Evolutionary conservation across 2,797 vertebrate species (phyloP).

Genomic region (Paguma larvata): DNA sequence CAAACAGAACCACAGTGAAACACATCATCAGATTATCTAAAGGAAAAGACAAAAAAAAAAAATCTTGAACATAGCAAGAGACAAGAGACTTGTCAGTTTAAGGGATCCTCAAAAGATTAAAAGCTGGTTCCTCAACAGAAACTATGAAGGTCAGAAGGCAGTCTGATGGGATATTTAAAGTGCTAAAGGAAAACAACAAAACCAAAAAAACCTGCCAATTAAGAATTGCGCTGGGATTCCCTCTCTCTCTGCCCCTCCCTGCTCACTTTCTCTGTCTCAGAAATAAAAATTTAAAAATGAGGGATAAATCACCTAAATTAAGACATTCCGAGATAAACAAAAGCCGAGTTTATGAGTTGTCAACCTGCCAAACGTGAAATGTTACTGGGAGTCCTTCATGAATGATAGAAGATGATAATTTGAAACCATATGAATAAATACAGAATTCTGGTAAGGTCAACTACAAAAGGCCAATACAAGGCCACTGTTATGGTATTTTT

Average conservation of each 20-base stretch:
- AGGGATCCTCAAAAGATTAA: neutral
- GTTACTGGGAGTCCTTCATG: too few species aligned
- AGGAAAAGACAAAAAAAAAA: neutral
- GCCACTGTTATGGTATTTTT: neutral
- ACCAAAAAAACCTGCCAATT: neutral
- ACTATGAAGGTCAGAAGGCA: neutral
- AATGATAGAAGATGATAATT: neutral
- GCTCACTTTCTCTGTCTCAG: too few species aligned
- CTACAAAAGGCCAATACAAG: neutral
- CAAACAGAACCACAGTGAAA: neutral
- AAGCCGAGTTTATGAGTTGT: neutral
- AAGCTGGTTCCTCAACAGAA: neutral
- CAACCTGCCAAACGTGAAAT: neutral
- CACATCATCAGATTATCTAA: neutral
- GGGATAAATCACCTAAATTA: neutral
- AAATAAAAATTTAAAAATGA: neutral
- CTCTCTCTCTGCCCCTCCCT: too few species aligned
- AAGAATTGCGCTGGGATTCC: neutral
- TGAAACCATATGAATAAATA: neutral
- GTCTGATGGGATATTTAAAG: neutral
- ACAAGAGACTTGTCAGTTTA: neutral
- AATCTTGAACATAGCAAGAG: neutral
- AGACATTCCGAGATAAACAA: neutral
- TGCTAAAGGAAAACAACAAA: neutral
- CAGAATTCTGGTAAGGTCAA: neutral